These are phyloP conservation scores for Drepanosiphum platanoidis DNA, from an alignment of 2,888 invertebrate species.

Conservation along the genomic window DNA sequence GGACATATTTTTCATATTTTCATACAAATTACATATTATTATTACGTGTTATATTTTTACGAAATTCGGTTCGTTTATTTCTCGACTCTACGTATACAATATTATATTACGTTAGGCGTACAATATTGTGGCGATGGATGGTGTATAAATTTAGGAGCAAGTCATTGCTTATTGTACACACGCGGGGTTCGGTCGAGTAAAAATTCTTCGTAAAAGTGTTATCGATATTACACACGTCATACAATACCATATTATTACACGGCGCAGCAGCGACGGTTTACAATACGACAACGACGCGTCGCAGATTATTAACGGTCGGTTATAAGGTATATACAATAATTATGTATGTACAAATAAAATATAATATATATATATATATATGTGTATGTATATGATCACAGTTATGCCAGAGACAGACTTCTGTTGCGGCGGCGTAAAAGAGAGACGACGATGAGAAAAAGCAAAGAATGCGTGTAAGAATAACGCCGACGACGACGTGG, in stretches of 20 bases:
- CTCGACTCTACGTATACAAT: too few relatives aligned
- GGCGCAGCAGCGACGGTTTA: neutral
- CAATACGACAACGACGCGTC: neutral
- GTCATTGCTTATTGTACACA: constrained; percentile 12
- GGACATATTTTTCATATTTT: too few relatives aligned
- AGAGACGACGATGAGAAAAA: constrained; percentile 37
- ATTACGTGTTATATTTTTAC: too few relatives aligned
- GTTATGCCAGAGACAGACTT: neutral
- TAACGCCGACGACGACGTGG: neutral
- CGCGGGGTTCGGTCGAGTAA: neutral
- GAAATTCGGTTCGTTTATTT: too few relatives aligned
- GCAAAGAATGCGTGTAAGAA: constrained; percentile 10
- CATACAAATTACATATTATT: too few relatives aligned
- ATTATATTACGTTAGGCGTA: too few relatives aligned
- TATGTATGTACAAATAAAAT: neutral
- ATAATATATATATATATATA: neutral
- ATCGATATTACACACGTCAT: neutral
- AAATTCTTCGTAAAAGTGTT: constrained; percentile 21
- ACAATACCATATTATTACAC: neutral
- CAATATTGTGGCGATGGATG: too few relatives aligned
- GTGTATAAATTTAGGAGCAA: neutral
- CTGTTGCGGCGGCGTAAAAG: neutral
- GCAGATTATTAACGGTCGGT: constrained; percentile 19
- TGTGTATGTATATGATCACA: neutral
- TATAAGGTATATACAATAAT: neutral